phyloP scores from a whole-genome alignment of 2,888 invertebrate genomes.

The Calliopum simillimum region DNA sequence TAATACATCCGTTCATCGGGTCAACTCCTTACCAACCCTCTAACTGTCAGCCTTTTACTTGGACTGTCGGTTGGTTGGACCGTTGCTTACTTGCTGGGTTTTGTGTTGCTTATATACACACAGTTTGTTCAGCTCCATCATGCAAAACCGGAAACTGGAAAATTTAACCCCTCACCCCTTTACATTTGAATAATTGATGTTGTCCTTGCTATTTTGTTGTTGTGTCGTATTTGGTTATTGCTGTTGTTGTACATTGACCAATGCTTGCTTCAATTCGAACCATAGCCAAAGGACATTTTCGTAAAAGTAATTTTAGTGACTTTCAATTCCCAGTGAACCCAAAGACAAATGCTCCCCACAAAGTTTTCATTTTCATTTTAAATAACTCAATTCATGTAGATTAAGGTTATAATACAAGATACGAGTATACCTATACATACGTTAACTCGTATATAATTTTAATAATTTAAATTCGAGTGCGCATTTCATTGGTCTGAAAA shows the following conservation, averaged over 20 bases:
- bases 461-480: too few relatives aligned
- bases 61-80: background rate
- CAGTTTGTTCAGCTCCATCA: background rate
- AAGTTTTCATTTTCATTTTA: background rate
- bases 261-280: background rate
- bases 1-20: background rate
- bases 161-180: background rate
- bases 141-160: constrained; percentile 2
- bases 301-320: constrained; percentile 5
- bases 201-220: too few relatives aligned
- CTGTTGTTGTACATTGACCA: constrained; percentile 8
- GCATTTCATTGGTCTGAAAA: too few relatives aligned
- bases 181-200: too few relatives aligned
- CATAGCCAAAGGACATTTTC: constrained; percentile 11
- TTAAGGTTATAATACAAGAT: too few relatives aligned
- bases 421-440: too few relatives aligned
- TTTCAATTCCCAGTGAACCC: constrained; percentile 16
- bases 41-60: background rate
- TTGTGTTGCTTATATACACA: too few relatives aligned
- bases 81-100: too few relatives aligned
- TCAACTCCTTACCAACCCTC: background rate
- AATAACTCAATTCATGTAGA: background rate
- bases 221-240: too few relatives aligned
- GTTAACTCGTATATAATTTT: too few relatives aligned
- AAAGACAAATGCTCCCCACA: background rate